These are phyloP conservation scores for Gadus macrocephalus DNA, from an alignment of 2,113 vertebrate genomes.

Conservation along the genomic window DNA sequence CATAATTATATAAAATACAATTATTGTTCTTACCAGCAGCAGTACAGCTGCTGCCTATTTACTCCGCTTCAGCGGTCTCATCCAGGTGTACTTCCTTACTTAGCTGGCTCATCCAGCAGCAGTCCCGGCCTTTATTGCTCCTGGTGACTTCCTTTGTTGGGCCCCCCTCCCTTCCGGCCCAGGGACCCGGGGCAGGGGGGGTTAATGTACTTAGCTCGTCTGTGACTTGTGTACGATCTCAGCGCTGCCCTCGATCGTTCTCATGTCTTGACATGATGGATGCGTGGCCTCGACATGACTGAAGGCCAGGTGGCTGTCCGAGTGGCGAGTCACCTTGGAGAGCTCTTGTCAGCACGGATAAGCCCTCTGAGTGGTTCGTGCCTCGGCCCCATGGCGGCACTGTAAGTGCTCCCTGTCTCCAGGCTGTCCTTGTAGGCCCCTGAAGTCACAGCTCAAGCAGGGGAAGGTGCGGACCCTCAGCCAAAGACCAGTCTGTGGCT, in stretches of 20 bases:
- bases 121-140: conserved; percentile 30
- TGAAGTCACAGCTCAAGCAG: conserved; percentile 23
- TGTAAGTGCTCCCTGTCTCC: conserved; percentile 45
- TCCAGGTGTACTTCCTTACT: background rate
- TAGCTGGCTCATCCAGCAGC: conserved; percentile 18
- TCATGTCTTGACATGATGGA: conserved; percentile 32
- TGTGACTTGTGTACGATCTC: conserved; percentile 18
- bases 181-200: background rate
- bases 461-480: conserved; percentile 4
- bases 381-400: conserved; percentile 24
- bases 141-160: conserved; percentile 25
- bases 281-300: conserved; percentile 51
- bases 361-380: conserved; percentile 29
- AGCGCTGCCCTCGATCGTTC: conserved; percentile 20
- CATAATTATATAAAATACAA: too few relatives aligned
- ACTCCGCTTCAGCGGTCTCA: conserved; percentile 12
- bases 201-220: conserved; percentile 37
- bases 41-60: conserved; percentile 6
- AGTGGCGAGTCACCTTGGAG: conserved; percentile 21
- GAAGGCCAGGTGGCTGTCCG: conserved; percentile 31
- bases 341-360: conserved; percentile 48
- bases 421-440: conserved; percentile 16
- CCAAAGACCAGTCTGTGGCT: conserved; percentile 21
- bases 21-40: conserved; percentile 1
- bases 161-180: conserved; percentile 1